Evolutionary conservation across 2,113 vertebrate genomes (phyloP).

Genomic region (Ciconia stormi): DNA sequence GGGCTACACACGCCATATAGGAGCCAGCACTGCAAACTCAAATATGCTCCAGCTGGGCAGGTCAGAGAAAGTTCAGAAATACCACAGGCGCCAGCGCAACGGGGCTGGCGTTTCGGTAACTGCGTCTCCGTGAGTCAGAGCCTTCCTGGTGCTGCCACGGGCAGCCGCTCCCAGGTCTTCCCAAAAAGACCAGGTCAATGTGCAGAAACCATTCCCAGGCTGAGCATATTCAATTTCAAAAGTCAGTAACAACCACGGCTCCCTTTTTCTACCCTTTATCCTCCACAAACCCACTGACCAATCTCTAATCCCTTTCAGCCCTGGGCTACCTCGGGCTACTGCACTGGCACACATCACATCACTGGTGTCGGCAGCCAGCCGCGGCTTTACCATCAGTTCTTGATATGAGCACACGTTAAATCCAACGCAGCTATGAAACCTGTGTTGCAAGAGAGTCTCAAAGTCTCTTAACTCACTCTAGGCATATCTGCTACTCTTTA

Average conservation of each 20-base stretch:
- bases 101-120: neutral
- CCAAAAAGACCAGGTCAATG: neutral
- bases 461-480: neutral
- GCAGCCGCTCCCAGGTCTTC: neutral
- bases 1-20: rapidly evolving
- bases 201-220: neutral
- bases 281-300: neutral
- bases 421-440: neutral
- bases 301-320: neutral
- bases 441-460: neutral
- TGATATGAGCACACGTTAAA: neutral
- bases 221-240: neutral
- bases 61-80: neutral
- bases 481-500: neutral
- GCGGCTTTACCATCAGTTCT: neutral
- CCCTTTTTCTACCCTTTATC: neutral
- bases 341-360: neutral
- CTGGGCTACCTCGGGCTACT: neutral
- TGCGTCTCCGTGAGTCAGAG: rapidly evolving
- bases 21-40: neutral
- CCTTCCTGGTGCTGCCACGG: neutral
- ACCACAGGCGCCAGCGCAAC: neutral
- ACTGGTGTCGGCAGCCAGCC: neutral
- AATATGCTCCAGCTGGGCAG: neutral
- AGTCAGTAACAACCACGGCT: neutral